Evolutionary conservation across 2,797 vertebrate genomes (phyloP), one percentile per base, ranked within the genome.

Genomic region (Hybognathus amarus): DNA sequence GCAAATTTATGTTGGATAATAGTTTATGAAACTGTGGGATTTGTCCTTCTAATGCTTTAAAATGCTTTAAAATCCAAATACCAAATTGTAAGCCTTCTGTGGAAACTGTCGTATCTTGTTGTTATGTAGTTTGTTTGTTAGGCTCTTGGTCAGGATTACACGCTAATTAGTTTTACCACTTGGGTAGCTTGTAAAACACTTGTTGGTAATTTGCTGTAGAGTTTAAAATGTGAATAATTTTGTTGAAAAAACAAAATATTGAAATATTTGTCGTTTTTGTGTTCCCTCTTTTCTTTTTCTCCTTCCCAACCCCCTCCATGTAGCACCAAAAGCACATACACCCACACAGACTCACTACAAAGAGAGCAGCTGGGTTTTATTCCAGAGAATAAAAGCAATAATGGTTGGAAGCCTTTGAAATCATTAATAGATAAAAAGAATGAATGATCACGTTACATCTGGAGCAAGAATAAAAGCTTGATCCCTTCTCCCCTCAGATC

Each of bases 381-480:
- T 91, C 91, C 79, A 83, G 54, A 79, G 84, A 87, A 85, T 88
- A 89, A 90, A 90, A 88, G 88, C 85, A 90, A 90, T 89, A 92
- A 80, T 85, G 77, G 87, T 88, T 89, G 71, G 86, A 90, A 88
- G 86, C 88, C 87, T 91, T 92, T 90, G 88, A 92, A 92, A 91
- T 90, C 84, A 89, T 85, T 89, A 79, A 90, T 88, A 89, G 89
- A 92, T 90, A 90, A 91, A 89, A 92, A 90, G 84, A 84, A 88
- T 82, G 73, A 89, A 87, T 88, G 85, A 91, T 91, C 87, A 80
- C 27, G 69, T 89, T 77, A 88, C 85, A 91, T 91, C 86, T 91
- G 88, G 85, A 87, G 77, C 79, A 85, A 86, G 87, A 91, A 84
- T 85, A 86, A 89, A 47, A 89, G 89, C 82, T 88, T 88, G 85